Base-by-base conservation (phyloP, 2,888 invertebrate species). In the Nycteola revayana region DNA sequence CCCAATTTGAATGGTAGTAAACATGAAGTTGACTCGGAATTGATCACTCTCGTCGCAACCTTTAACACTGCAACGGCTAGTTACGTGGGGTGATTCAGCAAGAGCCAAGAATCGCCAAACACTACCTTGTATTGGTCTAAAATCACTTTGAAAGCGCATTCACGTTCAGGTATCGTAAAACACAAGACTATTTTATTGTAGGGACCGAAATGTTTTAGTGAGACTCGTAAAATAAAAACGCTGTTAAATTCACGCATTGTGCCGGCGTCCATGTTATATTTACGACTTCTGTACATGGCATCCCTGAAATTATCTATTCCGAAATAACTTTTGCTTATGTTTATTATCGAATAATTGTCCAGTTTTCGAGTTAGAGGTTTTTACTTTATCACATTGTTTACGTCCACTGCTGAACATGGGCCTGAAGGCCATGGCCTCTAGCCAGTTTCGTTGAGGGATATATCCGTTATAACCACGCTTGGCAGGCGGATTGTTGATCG, bases 191-290 rank as follows among this genome's bases (percentile, higher is more conserved):
- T 83, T 85, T 84, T 83, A 85, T 72, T 73, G 74, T 67, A 49
- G 67, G 72, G 66, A 66, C 75, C 72, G 59, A 77, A 83, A 80
- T 75, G 80, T 77, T 85, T 82, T 84, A 83, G 75, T 72, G 77
- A 43, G 49, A 32, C 50, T 78, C 81, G 79, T 86, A 82, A 86
- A 86, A 82, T 80, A 74, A 82, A 75, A 83, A 71, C 60, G 72
- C 56, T 72, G 79, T 84, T 76, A 85, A 84, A 79, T 75, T 77
- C 75, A 74, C 75, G 76, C 78, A 77, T 80, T 82, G 80, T 80
- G 59, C 65, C 58, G 43, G 53, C 53, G 54, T 66, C 62, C 65
- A 65, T 67, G 68, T 65, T 74, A 60, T 69, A 75, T 80, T 78
- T 79, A 80, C 59, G 67, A 60, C 54, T 48, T 32, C 25, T 28